Base-by-base conservation (phyloP, 1,140 invertebrate species). In the Drosophila tristis region DNA sequence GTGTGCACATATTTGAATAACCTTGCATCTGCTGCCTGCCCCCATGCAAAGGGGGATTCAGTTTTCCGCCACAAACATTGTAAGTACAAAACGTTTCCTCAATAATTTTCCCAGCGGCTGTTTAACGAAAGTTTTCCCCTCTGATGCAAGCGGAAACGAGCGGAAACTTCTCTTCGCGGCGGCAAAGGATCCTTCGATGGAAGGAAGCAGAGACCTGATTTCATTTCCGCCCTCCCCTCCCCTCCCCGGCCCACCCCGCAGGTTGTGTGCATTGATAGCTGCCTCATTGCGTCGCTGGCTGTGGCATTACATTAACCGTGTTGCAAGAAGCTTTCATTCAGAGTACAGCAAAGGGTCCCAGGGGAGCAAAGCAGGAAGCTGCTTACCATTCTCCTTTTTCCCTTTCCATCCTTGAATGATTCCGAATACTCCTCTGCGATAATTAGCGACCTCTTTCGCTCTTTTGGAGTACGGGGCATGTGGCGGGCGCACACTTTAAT, bases 61-160 rank as follows among this genome's bases (percentile, higher is more conserved):
- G 8, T 43, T 43, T 64, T 11, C 11, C 51, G 6, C 39, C 59
- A 7, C 9, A 23, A 11, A 26, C 2, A 43, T 53, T 65, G 26
- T 31, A 71, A 53, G 42, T 45, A 31, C 51, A 53, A 60, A 62
- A 31, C 54, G 63, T 57, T 71, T 74, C 43, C 61, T 58, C 42
- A 55, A 68, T 79, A 79, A 67, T 72, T 75, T 84, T 50, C 15
- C 56, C 64, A 77, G 29, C 35, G 74, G 73, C 74, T 72, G 68
- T 63, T 67, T 60, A 65, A 57, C 54, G 35, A 65, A 84, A 74
- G 50, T 67, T 66, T 70, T 16, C 6, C 25, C 2, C 4, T 1
- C 11, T 29, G n/a, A 29, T 13, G 35, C 35, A 39, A 35, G 31
- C 31, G 31, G 31, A 35, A 35, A 39, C 11, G 35, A 39, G 35